A percentile compares a stretch with the other conserved stretches of the same genome.
These are phyloP conservation scores for Aquatica leii DNA, from an alignment of 2,888 invertebrate genomes.

Conservation along the genomic window DNA sequence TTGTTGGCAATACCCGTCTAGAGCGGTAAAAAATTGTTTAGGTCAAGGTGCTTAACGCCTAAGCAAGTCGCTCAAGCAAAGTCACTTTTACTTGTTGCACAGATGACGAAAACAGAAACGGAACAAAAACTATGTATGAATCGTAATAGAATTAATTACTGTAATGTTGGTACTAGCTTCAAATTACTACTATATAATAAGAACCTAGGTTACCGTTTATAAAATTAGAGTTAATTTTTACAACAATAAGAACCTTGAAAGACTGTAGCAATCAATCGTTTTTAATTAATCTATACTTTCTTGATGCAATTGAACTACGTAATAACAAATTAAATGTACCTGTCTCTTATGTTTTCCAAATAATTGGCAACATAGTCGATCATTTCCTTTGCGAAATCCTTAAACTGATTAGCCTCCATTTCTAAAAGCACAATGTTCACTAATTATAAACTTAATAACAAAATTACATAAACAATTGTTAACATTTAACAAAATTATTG, in stretches of 20 bases:
- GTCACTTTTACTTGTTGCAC: conserved; percentile 41
- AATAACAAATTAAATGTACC: no score
- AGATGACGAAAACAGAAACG: background rate
- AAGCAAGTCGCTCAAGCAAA: conserved; percentile 11
- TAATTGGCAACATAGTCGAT: conserved; percentile 94
- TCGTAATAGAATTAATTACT: no score
- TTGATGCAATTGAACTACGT: no score
- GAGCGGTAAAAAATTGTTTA: conserved; percentile 31
- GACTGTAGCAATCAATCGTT: no score
- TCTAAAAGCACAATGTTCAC: conserved; percentile 46
- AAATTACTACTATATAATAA: no score
- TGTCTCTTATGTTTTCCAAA: conserved; percentile 91
- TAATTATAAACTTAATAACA: conserved; percentile 27
- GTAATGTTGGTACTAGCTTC: no score
- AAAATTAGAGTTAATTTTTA: no score
- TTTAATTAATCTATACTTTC: no score
- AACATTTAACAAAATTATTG: background rate
- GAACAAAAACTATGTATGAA: background rate
- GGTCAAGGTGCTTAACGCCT: conserved; percentile 43
- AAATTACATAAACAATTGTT: conserved; percentile 1
- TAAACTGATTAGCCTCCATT: conserved; percentile 85
- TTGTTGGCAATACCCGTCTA: conserved; percentile 87
- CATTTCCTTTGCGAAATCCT: conserved; percentile 91
- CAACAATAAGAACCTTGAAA: no score
- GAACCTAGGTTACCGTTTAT: no score